Base-by-base conservation (phyloP, 2,113 vertebrate species). In the Lontra canadensis region DNA sequence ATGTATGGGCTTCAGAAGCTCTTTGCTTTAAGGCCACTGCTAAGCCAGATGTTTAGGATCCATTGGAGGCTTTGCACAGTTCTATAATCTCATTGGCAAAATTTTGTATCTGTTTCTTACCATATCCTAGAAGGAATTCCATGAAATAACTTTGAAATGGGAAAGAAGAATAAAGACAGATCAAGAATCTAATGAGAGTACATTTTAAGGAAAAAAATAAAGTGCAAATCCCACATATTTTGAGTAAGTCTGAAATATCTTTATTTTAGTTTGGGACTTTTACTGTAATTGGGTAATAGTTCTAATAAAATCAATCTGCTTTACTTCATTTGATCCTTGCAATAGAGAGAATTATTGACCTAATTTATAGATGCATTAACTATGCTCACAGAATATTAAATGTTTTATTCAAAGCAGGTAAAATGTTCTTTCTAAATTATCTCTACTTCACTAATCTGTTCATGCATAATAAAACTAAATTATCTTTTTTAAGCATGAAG, bases 81-180 rank as follows among this genome's bases (percentile, higher is more conserved):
- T 57, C 69, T 90, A 10, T 65, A 88, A 88, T 73, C 31, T 21
- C 52, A 73, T 11, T 85, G 71, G 42, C 39, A 88, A 65, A 57
- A 2, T 49, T 95, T 95, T 96, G 49, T 59, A 42, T 88, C 44
- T 93, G 18, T 82, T 86, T 31, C 57, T 95, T 97, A 87, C 95
- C 80, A 95, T 42, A 88, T 84, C 76, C 65, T 94, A 90, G 69
- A 93, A 90, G 10, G 57, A 95, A 94, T 88, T 82, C 55, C 9
- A 52, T 78, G 76, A 81, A 81, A 92, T 11, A 94, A 23, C n/a
- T 94, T 71, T 61, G 29, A 97, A 85, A 67, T 4, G 31, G 2
- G 18, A 23, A n/a, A 57, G 94, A 87, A 90, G 36, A 25, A 7
- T 49, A 93, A 78, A 96, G 85, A 61, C 14, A 87, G 47, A 52